Evolutionary conservation across 2,888 invertebrate genomes (phyloP).

Genomic region (Lasioglossum morio): DNA sequence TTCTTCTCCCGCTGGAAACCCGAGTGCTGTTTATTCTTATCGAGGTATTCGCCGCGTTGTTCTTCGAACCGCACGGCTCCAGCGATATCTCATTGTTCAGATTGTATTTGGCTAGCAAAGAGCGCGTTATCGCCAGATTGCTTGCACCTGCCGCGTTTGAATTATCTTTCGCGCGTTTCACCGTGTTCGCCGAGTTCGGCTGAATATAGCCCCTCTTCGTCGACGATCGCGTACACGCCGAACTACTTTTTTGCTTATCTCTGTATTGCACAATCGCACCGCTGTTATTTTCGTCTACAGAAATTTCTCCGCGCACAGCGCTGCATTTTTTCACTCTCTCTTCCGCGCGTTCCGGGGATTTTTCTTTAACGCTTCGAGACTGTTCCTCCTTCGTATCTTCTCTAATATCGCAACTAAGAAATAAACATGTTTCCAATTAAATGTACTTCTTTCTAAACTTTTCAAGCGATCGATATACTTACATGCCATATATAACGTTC

Average conservation of each 20-base stretch:
- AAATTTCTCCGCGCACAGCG: neutral
- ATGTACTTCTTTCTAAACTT: neutral
- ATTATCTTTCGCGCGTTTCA: slow-evolving; percentile 14
- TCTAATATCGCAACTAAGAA: slow-evolving; percentile 22
- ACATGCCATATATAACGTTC: slow-evolving; percentile 22
- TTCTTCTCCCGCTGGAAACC: neutral
- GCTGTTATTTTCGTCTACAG: neutral
- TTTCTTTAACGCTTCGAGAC: neutral
- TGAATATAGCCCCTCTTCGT: neutral
- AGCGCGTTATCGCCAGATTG: neutral
- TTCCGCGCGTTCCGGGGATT: neutral
- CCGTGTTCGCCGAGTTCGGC: too few relatives aligned
- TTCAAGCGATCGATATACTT: slow-evolving; percentile 19
- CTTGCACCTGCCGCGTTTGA: neutral
- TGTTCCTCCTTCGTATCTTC: neutral
- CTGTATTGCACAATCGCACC: neutral
- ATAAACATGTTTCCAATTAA: neutral
- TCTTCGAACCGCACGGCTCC: neutral
- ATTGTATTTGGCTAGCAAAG: neutral
- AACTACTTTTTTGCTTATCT: neutral
- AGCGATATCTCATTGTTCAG: slow-evolving; percentile 3
- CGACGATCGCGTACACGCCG: neutral
- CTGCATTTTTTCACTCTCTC: neutral
- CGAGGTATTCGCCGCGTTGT: neutral
- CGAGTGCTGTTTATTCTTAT: neutral